Percentiles rank a stretch among this genome's conserved stretches.
phyloP scores from a whole-genome alignment of 1,140 invertebrate genomes.

The Drosophila busckii region DNA sequence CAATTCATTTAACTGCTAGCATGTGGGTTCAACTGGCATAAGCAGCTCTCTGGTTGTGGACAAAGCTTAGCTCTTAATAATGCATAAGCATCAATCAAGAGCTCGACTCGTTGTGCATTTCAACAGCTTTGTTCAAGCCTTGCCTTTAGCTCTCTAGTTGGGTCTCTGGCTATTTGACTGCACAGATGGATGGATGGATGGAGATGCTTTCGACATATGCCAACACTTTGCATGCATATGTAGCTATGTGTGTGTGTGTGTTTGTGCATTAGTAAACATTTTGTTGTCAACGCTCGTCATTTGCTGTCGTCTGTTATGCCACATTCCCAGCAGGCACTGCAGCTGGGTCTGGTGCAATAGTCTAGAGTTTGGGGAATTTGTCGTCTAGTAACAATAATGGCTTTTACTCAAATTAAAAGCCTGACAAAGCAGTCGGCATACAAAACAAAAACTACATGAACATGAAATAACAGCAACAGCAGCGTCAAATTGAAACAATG shows the following conservation, averaged over 20 bases:
- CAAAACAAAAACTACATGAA: background rate
- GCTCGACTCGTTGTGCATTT: constrained; percentile 33
- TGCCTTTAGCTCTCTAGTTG: background rate
- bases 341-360: too few species aligned
- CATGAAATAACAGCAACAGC: constrained; percentile 13
- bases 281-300: constrained; percentile 66
- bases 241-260: constrained; percentile 12
- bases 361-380: background rate
- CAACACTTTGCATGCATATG: constrained; percentile 25
- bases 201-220: constrained; percentile 10
- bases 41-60: background rate
- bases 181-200: constrained; percentile 31
- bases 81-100: constrained; percentile 67
- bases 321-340: constrained; percentile 17
- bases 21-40: background rate
- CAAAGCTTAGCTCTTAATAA: constrained; percentile 54
- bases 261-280: constrained; percentile 64
- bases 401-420: constrained; percentile 58
- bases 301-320: constrained; percentile 42
- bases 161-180: constrained; percentile 9
- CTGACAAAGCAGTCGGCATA: constrained; percentile 3
- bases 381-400: constrained; percentile 42
- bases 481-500: constrained; percentile 5
- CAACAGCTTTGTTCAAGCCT: constrained; percentile 15
- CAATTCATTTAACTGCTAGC: too few species aligned